Evolutionary conservation across 2,797 vertebrate species (phyloP).

Genomic region (Sebastes variabilis): DNA sequence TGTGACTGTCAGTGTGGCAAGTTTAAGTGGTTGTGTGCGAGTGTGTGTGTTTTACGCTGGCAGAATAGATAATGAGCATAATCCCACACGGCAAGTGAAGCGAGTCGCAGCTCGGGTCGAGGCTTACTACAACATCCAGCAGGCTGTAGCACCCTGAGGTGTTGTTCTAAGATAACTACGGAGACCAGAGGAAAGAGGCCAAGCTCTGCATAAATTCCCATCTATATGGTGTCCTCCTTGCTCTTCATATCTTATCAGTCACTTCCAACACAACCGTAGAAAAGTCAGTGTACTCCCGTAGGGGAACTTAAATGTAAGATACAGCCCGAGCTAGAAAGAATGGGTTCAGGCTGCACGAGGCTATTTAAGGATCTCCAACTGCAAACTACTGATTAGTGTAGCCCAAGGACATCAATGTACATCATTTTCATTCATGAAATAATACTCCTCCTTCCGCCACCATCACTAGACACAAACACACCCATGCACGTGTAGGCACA

Average conservation of each 20-base stretch:
- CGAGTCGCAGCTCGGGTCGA: conserved; percentile 50
- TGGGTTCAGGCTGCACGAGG: conserved; percentile 30
- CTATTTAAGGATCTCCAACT: conserved; percentile 55
- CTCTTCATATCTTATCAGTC: conserved; percentile 57
- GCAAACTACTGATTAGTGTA: conserved; percentile 48
- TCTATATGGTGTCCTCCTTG: conserved; percentile 38
- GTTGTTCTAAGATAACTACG: conserved; percentile 63
- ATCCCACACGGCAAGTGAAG: conserved; percentile 66
- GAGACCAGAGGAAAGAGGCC: conserved; percentile 48
- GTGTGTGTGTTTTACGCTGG: conserved; percentile 33
- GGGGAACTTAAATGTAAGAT: conserved; percentile 43
- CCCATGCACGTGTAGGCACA: conserved; percentile 15
- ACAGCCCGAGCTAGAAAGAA: conserved; percentile 18
- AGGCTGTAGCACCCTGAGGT: conserved; percentile 53
- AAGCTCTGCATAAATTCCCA: conserved; percentile 55
- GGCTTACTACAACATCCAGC: conserved; percentile 59
- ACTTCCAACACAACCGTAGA: conserved; percentile 33
- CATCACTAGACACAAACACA: conserved; percentile 11
- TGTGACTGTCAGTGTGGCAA: conserved; percentile 41
- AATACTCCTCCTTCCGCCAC: background rate
- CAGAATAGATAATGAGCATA: conserved; percentile 72
- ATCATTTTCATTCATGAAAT: conserved; percentile 65
- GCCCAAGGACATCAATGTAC: conserved; percentile 53
- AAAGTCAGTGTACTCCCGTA: conserved; percentile 33
- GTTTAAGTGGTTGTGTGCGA: conserved; percentile 22